phyloP scores from a whole-genome alignment of 1,140 invertebrate species.

The Apocrypta bakeri region DNA sequence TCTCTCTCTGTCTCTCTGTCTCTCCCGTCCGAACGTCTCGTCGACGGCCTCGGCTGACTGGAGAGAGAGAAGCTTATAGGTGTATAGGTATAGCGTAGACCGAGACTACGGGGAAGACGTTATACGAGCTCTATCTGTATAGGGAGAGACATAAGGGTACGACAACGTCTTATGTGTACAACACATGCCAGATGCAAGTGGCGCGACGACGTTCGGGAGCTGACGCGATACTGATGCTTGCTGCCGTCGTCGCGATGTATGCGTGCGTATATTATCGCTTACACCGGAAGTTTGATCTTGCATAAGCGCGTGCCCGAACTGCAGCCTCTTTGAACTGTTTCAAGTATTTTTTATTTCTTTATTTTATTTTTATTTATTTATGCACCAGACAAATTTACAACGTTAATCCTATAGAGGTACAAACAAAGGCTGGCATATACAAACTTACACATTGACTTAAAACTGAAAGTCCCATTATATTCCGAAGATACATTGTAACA shows the following conservation, averaged over 20 bases:
- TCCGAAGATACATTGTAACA: too few species aligned
- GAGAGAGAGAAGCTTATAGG: neutral
- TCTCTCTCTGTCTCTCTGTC: too few species aligned
- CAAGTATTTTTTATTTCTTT: neutral
- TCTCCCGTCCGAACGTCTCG: too few species aligned
- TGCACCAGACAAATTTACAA: too few species aligned
- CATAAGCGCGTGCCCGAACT: neutral
- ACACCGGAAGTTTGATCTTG: neutral
- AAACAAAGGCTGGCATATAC: too few species aligned
- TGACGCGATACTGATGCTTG: neutral
- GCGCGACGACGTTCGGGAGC: neutral
- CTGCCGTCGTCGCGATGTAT: neutral
- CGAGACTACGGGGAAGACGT: neutral
- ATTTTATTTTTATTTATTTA: too few species aligned
- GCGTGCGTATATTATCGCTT: neutral
- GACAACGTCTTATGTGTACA: constrained; percentile 12
- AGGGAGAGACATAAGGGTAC: neutral
- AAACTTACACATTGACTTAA: too few species aligned
- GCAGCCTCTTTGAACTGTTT: neutral
- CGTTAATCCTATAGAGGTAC: too few species aligned
- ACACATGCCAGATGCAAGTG: constrained; percentile 35
- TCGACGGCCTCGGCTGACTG: neutral
- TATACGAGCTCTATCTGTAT: neutral
- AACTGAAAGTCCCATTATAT: too few species aligned
- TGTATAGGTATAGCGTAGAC: too few species aligned